Evolutionary conservation across 2,797 vertebrate species (phyloP).

Genomic region (Gila robusta): DNA sequence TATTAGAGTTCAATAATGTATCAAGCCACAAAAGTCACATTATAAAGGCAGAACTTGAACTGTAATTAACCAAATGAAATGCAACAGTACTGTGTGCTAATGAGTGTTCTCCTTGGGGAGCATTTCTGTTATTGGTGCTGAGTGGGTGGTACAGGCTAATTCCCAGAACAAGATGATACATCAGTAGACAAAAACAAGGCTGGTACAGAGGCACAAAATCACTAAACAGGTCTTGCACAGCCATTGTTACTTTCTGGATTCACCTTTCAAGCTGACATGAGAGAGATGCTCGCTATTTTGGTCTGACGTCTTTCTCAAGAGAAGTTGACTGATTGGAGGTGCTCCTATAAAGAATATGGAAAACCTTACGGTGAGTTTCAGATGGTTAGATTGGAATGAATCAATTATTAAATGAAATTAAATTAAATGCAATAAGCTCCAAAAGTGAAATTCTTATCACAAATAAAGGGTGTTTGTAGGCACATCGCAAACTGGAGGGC

Average conservation of each 20-base stretch:
- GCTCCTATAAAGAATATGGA: slow-evolving; percentile 29
- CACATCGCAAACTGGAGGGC: background rate
- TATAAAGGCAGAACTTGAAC: background rate
- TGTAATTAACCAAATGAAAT: slow-evolving; percentile 49
- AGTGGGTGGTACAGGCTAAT: slow-evolving; percentile 47
- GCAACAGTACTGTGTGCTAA: slow-evolving; percentile 34
- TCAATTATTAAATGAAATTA: background rate
- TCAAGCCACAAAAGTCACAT: background rate
- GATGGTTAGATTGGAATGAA: background rate
- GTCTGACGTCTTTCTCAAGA: slow-evolving; percentile 1
- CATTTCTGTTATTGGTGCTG: slow-evolving; percentile 46
- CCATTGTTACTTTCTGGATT: slow-evolving; percentile 23
- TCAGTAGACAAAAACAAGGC: slow-evolving; percentile 43
- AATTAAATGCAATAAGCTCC: background rate
- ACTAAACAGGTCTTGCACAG: background rate
- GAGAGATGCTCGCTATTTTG: background rate
- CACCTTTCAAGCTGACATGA: background rate
- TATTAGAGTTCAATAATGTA: background rate
- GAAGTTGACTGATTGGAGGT: background rate
- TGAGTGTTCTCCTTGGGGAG: slow-evolving; percentile 46
- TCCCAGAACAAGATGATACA: slow-evolving; percentile 49
- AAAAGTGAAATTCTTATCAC: background rate
- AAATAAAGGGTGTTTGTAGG: background rate
- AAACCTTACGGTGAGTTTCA: slow-evolving; percentile 25
- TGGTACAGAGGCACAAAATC: slow-evolving; percentile 7